Evolutionary conservation across 37 sponge, comb jelly and placozoan genomes (phyloP), one percentile per base, ranked within the genome.

Genomic region (Cliona cf. orientalis): DNA sequence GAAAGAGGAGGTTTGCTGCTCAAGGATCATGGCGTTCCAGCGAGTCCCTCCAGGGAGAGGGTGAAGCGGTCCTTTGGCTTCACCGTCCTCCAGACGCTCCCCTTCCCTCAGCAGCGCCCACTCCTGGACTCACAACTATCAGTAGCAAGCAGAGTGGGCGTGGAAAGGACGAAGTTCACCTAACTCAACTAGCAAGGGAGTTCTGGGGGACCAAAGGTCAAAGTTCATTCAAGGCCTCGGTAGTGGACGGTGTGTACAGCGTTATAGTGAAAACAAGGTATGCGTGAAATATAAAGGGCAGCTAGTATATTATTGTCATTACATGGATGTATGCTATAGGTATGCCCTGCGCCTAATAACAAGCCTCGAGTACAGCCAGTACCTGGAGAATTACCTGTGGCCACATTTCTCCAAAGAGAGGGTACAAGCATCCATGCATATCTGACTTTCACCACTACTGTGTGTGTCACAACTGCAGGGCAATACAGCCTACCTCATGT

Each of bases 371-470:
- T 89, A 88, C 59, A 96, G 96, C 72, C 99, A 98, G 74, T 98
- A 98, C 75, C 88, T 98, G 69, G 99, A 98, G 86, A 86, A 96
- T 39, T 96, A 91, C 72, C 84, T 98, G 46, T 98, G 99, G 99
- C 96, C 94, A 0, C 70, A 86, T 64, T 98, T 96, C 77, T 79
- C 87, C 31, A 84, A 90, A 19, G 90, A 71, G 11, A 36, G 71
- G 42, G 88, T 90, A 46, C 66, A 28, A 3, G 23, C 28, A n/a
- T 61, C 5, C 5, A 5, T 22, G 26, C 28, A n/a, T 61, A 5
- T 61, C 26, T 22, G 25, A 25, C 26, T 61, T 6, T 61, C 26
- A 25, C 26, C 23, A 6, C 23, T 12, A 6, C 5, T 61, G 26
- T 22, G 55, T 49, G 55, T 49, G 55, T 49, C 46, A 46, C 40